A percentile compares a stretch with the other conserved stretches of the same genome.
phyloP scores from a whole-genome alignment of 2,888 invertebrate genomes.

The Epistrophe grossulariae region DNA sequence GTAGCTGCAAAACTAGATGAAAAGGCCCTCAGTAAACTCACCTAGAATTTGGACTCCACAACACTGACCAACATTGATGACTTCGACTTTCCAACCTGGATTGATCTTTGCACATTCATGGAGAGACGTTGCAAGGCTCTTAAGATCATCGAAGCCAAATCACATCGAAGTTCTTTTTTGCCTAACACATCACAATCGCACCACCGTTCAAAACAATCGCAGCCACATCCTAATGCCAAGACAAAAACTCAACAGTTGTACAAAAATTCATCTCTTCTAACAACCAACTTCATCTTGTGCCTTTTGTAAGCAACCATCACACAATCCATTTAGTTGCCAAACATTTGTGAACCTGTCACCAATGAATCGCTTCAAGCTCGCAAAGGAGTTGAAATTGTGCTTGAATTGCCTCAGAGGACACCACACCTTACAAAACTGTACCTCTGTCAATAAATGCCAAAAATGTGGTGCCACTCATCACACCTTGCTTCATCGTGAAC shows the following conservation, averaged over 20 bases:
- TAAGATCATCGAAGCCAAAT: background rate
- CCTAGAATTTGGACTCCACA: constrained; percentile 19
- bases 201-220: background rate
- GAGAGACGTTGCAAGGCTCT: constrained; percentile 5
- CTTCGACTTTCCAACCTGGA: constrained; percentile 19
- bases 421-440: background rate
- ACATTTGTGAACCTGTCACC: background rate
- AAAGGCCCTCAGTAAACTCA: background rate
- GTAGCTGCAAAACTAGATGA: constrained; percentile 1
- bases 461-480: background rate
- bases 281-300: background rate
- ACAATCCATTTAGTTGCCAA: background rate
- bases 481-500: background rate
- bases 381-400: background rate
- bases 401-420: background rate
- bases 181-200: constrained; percentile 21
- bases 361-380: background rate
- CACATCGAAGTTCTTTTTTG: background rate
- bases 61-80: constrained; percentile 4
- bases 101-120: constrained; percentile 4
- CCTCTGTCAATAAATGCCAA: background rate
- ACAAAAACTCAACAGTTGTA: background rate
- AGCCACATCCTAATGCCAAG: background rate
- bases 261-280: background rate
- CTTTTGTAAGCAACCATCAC: background rate